These are phyloP conservation scores for Geotria australis DNA, from an alignment of 2,797 vertebrate species.

Conservation along the genomic window DNA sequence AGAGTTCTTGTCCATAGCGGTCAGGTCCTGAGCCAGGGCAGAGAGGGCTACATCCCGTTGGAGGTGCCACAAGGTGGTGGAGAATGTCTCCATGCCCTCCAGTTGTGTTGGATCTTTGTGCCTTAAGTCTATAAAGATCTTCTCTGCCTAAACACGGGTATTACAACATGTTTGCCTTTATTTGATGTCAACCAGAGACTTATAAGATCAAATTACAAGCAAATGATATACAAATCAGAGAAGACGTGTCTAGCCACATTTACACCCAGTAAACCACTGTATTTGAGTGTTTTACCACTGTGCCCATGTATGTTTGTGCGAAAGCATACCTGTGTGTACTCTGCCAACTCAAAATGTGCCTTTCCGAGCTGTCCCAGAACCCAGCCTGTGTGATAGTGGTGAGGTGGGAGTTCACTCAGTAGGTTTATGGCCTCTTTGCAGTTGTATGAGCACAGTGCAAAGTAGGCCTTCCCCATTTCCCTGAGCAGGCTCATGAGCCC, in stretches of 20 bases:
- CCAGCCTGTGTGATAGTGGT: constrained; percentile 94
- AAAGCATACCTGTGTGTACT: constrained; percentile 60
- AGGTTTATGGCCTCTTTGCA: constrained; percentile 77
- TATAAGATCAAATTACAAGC: too few relatives aligned
- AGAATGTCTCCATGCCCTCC: constrained; percentile 94
- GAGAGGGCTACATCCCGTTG: constrained; percentile 87
- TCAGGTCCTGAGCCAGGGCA: constrained; percentile 77
- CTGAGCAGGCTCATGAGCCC: constrained; percentile 44
- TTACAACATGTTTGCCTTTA: background rate
- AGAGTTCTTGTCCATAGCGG: constrained; percentile 91
- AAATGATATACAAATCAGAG: too few relatives aligned
- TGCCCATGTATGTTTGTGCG: too few relatives aligned
- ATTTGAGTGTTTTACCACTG: too few relatives aligned
- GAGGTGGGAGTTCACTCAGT: constrained; percentile 61
- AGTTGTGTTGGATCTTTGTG: constrained; percentile 73
- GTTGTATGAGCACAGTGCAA: constrained; percentile 74
- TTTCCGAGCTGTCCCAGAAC: constrained; percentile 71
- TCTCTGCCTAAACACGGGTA: constrained; percentile 31
- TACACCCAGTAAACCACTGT: too few relatives aligned
- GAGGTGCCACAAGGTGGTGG: constrained; percentile 80
- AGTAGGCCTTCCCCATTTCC: constrained; percentile 72
- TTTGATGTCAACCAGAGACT: too few relatives aligned
- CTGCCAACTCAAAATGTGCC: constrained; percentile 85
- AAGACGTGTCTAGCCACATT: too few relatives aligned
- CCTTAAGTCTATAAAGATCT: constrained; percentile 70